These are phyloP conservation scores for Echinops telfairi DNA, from an alignment of 2,113 vertebrate species.

Conservation along the genomic window DNA sequence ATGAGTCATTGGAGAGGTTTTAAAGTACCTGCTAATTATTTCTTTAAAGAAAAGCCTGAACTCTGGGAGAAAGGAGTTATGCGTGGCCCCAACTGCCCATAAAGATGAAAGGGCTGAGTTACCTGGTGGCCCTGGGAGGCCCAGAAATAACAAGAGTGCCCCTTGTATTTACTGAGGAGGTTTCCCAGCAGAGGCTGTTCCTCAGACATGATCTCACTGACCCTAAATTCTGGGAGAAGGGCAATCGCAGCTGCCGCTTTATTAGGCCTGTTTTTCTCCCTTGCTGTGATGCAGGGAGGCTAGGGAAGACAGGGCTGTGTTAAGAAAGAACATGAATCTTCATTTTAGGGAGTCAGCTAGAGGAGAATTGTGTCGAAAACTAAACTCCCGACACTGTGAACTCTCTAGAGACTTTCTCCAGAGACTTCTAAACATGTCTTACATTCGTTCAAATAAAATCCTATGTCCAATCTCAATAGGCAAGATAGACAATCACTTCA, in stretches of 20 bases:
- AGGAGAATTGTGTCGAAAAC: not conserved
- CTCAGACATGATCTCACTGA: conserved; percentile 56
- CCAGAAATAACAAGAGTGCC: conserved; percentile 58
- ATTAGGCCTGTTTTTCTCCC: not conserved
- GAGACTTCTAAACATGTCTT: not conserved
- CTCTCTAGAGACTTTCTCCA: not conserved
- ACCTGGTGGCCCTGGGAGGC: conserved; percentile 52
- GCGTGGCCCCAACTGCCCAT: conserved; percentile 53
- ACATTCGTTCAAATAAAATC: conserved; percentile 41
- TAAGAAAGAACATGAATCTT: not conserved
- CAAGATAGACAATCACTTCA: conserved; percentile 23
- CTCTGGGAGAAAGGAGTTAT: conserved; percentile 71
- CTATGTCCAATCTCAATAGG: not conserved
- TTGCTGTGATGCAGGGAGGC: not conserved
- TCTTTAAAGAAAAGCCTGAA: conserved; percentile 81
- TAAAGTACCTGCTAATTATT: conserved; percentile 81
- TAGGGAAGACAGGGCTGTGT: not conserved
- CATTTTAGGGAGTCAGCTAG: not conserved
- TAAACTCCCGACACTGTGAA: not conserved
- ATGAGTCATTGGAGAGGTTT: conserved; percentile 78
- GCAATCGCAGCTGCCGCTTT: not conserved
- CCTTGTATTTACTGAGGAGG: conserved; percentile 45
- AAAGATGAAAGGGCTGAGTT: conserved; percentile 68
- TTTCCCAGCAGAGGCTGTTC: conserved; percentile 27
- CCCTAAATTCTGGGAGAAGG: conserved; percentile 45